Conservation (phyloP, 2,797 vertebrate genomes). For the Carduelis carduelis region DNA sequence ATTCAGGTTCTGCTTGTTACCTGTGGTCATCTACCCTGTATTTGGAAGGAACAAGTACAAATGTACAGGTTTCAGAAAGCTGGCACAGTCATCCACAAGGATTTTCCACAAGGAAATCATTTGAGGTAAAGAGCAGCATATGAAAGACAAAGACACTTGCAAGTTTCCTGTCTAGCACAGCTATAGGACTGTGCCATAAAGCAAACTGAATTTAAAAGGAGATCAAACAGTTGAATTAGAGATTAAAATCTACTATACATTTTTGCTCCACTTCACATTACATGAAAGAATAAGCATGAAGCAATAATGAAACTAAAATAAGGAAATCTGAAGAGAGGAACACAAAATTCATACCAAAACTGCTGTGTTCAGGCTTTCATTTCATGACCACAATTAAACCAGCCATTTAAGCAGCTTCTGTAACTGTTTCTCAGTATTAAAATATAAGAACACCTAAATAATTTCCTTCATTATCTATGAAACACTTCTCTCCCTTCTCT, state of each 20-base stretch:
- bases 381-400: not conserved
- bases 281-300: not conserved
- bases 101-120: not conserved
- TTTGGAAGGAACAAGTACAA: not conserved
- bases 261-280: not conserved
- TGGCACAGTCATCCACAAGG: not conserved
- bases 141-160: not conserved
- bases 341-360: not conserved
- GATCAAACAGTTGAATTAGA: not conserved
- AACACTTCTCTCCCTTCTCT: accelerated
- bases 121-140: not conserved
- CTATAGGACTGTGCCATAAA: not conserved
- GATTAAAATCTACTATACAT: not conserved
- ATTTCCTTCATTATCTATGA: not conserved
- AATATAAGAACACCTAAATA: not conserved
- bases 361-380: not conserved
- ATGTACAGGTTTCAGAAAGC: not conserved
- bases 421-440: not conserved
- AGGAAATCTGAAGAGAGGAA: not conserved
- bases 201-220: not conserved
- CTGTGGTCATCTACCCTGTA: not conserved
- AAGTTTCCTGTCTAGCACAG: not conserved
- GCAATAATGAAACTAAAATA: not conserved
- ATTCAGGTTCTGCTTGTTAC: not conserved
- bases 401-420: not conserved